These are phyloP conservation scores for Campopleginae sp. DNA, from an alignment of 2,888 invertebrate genomes.

Conservation along the genomic window DNA sequence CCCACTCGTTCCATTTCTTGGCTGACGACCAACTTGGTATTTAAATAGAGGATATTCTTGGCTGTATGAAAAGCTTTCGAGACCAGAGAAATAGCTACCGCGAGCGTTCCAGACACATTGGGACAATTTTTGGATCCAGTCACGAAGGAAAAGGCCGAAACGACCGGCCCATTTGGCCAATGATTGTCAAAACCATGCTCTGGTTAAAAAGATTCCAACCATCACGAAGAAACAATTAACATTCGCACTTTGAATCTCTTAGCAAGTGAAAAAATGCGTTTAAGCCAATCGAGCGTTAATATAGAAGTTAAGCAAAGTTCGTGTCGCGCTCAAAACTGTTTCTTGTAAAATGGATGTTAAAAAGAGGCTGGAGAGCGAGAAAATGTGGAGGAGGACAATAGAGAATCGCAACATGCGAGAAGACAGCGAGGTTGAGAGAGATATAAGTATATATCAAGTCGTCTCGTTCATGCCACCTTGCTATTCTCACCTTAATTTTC, in stretches of 20 bases:
- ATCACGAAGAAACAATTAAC: not conserved
- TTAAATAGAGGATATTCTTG: not conserved
- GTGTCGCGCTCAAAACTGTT: not conserved
- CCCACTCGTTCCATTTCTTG: not conserved
- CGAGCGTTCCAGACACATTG: not conserved
- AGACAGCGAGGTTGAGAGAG: not conserved
- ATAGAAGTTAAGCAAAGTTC: constrained; percentile 1
- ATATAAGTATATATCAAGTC: constrained; percentile 15
- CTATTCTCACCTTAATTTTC: constrained; percentile 57
- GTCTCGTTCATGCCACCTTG: constrained; percentile 28
- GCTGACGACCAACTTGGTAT: constrained; percentile 7
- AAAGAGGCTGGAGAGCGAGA: not conserved
- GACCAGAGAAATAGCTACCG: not conserved
- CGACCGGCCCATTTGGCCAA: not conserved
- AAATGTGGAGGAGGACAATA: constrained; percentile 22
- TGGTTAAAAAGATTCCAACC: not conserved
- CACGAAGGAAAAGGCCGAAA: not conserved
- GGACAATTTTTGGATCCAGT: not conserved
- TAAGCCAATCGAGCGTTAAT: not conserved
- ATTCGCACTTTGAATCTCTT: not conserved
- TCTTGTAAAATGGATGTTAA: constrained; percentile 6
- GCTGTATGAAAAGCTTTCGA: constrained; percentile 11
- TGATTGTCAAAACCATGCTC: not conserved
- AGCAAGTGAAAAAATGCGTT: not conserved
- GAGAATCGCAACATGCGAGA: constrained; percentile 31